Conservation (phyloP, 2,888 invertebrate genomes). For the Acanthococcus lagerstroemiae region DNA sequence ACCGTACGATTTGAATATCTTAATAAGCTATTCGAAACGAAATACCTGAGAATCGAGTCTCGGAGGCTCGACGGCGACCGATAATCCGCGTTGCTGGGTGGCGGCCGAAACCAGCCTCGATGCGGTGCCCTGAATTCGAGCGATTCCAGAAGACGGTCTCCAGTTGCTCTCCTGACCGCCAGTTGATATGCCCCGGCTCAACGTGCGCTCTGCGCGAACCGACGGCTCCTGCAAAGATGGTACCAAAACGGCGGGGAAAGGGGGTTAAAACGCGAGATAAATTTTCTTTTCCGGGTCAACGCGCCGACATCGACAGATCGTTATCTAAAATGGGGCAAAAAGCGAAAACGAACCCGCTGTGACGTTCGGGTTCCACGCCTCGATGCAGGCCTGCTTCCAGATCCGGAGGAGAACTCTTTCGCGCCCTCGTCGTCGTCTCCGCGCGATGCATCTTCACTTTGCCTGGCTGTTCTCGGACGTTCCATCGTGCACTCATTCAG, state of each 20-base stretch:
- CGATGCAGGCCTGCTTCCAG: constrained; percentile 4
- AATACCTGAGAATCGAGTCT: constrained; percentile 10
- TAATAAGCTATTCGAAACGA: too few species aligned
- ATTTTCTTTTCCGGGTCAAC: neutral
- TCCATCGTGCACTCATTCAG: too few species aligned
- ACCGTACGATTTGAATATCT: neutral
- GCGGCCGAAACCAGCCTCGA: constrained; percentile 38
- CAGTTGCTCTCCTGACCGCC: neutral
- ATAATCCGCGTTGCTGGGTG: constrained; percentile 11
- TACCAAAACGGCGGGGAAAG: too few species aligned
- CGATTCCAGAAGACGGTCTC: constrained; percentile 43
- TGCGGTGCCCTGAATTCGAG: constrained; percentile 37
- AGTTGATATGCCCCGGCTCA: constrained; percentile 9
- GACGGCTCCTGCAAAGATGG: neutral
- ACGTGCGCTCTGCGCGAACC: neutral
- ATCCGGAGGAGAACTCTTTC: neutral
- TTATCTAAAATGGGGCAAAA: neutral
- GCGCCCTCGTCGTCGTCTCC: neutral
- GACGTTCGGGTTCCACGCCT: constrained; percentile 16
- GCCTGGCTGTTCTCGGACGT: constrained; percentile 7
- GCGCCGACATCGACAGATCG: neutral
- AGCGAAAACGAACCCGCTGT: neutral
- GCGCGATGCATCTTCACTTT: neutral
- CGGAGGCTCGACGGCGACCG: neutral
- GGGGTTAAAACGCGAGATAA: neutral